Percentiles rank a stretch among this genome's conserved stretches.
Conservation (phyloP, 64 coral and sea anemone species). For the Dendrophyllia cribrosa region DNA sequence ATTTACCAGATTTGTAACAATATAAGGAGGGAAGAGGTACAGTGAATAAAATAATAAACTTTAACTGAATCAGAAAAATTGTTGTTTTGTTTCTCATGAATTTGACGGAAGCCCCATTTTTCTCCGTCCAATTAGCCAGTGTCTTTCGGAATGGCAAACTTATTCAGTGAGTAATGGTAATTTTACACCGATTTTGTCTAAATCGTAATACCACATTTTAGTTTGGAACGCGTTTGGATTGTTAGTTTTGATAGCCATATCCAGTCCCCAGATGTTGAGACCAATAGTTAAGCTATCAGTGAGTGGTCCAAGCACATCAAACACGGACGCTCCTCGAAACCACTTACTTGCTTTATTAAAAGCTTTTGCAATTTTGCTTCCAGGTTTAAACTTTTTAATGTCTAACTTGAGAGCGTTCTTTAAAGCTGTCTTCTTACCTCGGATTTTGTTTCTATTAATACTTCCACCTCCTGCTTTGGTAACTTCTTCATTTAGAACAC, state of each 20-base stretch:
- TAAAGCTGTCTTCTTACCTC: neutral
- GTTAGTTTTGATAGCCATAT: constrained; percentile 1
- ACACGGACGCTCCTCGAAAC: neutral
- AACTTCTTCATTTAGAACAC: neutral
- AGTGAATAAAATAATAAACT: too few species aligned
- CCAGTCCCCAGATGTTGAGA: constrained; percentile 19
- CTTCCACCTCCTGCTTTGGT: neutral
- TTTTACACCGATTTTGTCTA: too few species aligned
- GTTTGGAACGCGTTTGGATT: too few species aligned
- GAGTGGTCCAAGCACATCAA: constrained; percentile 23
- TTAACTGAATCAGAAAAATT: too few species aligned
- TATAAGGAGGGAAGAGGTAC: too few species aligned
- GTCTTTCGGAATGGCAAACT: too few species aligned
- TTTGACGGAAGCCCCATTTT: too few species aligned
- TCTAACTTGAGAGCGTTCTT: neutral
- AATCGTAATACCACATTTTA: too few species aligned
- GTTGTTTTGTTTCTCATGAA: too few species aligned
- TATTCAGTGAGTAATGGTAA: too few species aligned
- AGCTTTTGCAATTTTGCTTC: neutral
- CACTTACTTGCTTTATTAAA: constrained; percentile 11
- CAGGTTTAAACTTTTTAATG: neutral
- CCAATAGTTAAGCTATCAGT: constrained; percentile 1
- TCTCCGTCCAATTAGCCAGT: too few species aligned
- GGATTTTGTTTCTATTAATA: neutral
- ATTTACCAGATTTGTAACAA: too few species aligned